phyloP scores from a whole-genome alignment of 1,140 invertebrate species.

The Temnothorax longispinosus region DNA sequence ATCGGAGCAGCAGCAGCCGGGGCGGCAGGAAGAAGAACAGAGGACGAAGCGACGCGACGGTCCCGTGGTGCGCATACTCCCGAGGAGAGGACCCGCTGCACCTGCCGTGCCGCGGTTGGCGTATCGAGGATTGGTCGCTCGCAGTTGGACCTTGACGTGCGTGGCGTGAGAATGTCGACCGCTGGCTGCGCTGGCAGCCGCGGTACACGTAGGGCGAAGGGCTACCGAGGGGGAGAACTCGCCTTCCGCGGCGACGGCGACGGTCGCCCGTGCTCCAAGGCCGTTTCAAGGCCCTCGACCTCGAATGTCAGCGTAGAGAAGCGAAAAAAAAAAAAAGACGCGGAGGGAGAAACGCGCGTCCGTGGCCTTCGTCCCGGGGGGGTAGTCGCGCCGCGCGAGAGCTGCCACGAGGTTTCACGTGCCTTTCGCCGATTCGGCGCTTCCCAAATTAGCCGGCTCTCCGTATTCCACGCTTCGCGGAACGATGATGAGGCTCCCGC shows the following conservation, averaged over 20 bases:
- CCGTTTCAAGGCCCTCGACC: background rate
- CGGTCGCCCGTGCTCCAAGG: background rate
- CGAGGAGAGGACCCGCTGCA: background rate
- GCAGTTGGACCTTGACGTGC: slow-evolving; percentile 25
- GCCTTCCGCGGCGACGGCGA: background rate
- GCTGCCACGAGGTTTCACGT: slow-evolving; percentile 53
- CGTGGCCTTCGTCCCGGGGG: background rate
- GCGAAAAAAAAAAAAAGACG: background rate
- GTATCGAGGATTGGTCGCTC: slow-evolving; percentile 11
- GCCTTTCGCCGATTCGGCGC: slow-evolving; percentile 29
- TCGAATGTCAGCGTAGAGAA: slow-evolving; percentile 22
- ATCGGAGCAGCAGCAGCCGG: background rate
- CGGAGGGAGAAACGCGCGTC: background rate
- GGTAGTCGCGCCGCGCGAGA: slow-evolving; percentile 3
- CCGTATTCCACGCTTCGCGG: background rate
- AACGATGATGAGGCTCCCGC: slow-evolving; percentile 72
- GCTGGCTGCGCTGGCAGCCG: background rate
- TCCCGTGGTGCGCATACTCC: background rate
- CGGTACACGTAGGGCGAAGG: background rate
- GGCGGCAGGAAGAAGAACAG: background rate
- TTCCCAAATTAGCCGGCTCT: background rate
- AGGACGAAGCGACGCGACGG: background rate
- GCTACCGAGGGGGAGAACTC: background rate
- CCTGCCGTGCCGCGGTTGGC: background rate
- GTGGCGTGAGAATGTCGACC: slow-evolving; percentile 9